Evolutionary conservation across 2,797 vertebrate species (phyloP), one percentile per base, ranked within the genome.

Genomic region (Pseudopleuronectes americanus): DNA sequence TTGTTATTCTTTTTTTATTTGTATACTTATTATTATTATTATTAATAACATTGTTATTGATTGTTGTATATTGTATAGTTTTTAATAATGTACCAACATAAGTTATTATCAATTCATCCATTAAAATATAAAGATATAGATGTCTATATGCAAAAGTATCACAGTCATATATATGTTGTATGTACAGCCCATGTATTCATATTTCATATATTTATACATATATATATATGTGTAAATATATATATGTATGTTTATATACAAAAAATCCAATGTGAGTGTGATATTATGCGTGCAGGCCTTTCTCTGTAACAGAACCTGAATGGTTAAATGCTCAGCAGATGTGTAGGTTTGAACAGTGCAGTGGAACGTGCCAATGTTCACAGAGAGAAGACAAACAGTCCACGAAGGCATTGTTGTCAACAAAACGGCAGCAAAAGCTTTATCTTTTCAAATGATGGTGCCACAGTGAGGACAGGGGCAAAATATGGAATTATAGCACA

Each of bases 401-500:
- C 64, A 77, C 80, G 58, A 48, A 83, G 84, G 82, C 84, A 85
- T 81, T 87, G 86, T 83, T 90, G 89, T 88, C 92, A 89, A 89
- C 89, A 92, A 81, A 90, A 82, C 66, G 49, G 68, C 81, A 78
- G 80, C 80, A 45, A 49, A 80, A 53, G 85, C 88, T 92, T 88
- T 87, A 89, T 92, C 88, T 91, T 76, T 84, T 78, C 80, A 88
- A 89, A 92, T 68, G 89, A 77, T 61, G 75, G 92, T 93, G 92
- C 89, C 92, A 92, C 74, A 75, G 84, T 89, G 90, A 91, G 90
- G 92, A 92, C 88, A 92, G 91, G 91, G 80, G 87, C 79, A 83
- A 90, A 93, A 91, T 93, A 91, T 93, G 86, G 90, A 94, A 95
- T 94, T 95, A 94, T 93, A 92, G 92, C 89, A 92, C 93, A 94